Conservation (phyloP, 2,113 vertebrate species). For the Spheniscus mendiculus region DNA sequence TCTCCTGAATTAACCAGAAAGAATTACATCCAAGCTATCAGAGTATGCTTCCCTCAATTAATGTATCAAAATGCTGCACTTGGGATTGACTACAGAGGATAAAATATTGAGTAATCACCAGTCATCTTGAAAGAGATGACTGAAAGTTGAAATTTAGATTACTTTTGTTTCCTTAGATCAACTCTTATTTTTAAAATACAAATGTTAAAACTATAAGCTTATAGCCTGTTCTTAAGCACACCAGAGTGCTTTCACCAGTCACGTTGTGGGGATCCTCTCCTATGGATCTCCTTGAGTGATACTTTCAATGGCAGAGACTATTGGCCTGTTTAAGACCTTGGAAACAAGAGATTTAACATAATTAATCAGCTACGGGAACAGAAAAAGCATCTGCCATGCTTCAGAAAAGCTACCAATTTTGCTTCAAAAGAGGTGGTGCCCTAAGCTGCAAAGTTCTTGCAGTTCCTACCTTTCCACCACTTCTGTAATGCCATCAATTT, state of each 20-base stretch:
- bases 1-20: not conserved
- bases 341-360: not conserved
- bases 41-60: not conserved
- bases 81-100: rapidly evolving
- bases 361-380: not conserved
- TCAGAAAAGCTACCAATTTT: not conserved
- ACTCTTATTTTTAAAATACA: not conserved
- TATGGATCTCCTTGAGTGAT: rapidly evolving
- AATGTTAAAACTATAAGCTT: not conserved
- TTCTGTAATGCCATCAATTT: not conserved
- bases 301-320: not conserved
- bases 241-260: not conserved
- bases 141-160: not conserved
- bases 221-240: not conserved
- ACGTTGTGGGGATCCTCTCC: not conserved
- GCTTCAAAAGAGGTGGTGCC: not conserved
- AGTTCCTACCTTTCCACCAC: not conserved
- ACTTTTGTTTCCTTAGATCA: not conserved
- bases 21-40: not conserved
- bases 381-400: not conserved
- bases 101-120: not conserved
- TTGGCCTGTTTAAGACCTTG: not conserved
- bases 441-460: not conserved
- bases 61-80: not conserved
- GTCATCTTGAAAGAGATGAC: not conserved